Evolutionary conservation across 2,113 vertebrate genomes (phyloP), one percentile per base, ranked within the genome.

Genomic region (Ancistrus triradiatus): DNA sequence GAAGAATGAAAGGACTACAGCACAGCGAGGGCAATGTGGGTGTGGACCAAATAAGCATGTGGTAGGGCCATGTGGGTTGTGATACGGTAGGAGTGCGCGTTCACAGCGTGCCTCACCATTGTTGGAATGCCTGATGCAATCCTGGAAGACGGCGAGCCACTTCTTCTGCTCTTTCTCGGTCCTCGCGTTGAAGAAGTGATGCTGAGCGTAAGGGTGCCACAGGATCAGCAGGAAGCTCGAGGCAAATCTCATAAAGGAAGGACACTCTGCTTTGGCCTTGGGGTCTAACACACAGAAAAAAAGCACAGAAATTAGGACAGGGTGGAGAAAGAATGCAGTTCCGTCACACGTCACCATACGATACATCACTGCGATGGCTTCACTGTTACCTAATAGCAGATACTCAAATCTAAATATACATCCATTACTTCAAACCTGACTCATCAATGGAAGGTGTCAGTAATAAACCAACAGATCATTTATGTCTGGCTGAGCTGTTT

Each of bases 131-230:
- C 95, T 72, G 24, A 95, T 81, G 0, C 95, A 97, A 76, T 97
- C 95, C 84, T 93, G 93, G 78, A 98, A 89, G 18, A 97, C 93
- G 0, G 94, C 94, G 1, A 83, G 81, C 95, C 95, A 98, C 81
- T 91, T 94, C 68, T 86, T 80, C 78, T 97, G 95, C 77, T 98
- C 95, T 21, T 93, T 91, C 76, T 93, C 92, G 0, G 90, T 94
- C 90, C 90, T 89, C 71, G 95, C 87, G 0, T 91, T 95, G 85
- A 96, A 98, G 81, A 92, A 95, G 55, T 93, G 88, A 77, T 97
- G 95, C 0, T 87, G 85, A 1, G 90, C 86, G 0, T 89, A 94
- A 0, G 95, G 95, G 55, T 98, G 95, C 94, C 94, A 97, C 55
- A 98, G 87, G 82, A 98, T 90, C 70, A 97, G 87, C 0, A 91